Evolutionary conservation across 2,888 invertebrate genomes (phyloP), one percentile per base, ranked within the genome.

Genomic region (Harpalus rubripes): DNA sequence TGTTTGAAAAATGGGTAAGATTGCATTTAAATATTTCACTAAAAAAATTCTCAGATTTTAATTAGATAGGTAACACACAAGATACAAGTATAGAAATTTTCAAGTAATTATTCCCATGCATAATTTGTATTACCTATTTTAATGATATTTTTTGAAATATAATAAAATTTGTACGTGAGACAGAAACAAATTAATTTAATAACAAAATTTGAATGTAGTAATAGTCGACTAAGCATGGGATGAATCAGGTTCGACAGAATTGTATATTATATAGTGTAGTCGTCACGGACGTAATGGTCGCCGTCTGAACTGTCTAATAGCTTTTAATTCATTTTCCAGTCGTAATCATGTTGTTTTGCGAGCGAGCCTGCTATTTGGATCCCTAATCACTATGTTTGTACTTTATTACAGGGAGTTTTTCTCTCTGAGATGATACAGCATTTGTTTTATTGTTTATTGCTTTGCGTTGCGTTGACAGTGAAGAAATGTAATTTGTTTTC

Each of bases 401-500:
- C 74, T 83, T 83, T 83, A 83, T 83, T 83, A 83, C 83, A 41
- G 52, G 26, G 65, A 84, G 56, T 78, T 76, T 52, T 65, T 84
- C 52, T 84, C 63, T 22, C 61, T 22, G 39, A 58, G 41, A 68
- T 68, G 68, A 68, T 44, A 44, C 44, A 78, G 22, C 56, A 15
- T 56, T 78, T 63, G 59, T 41, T 80, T 80, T 61, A 59, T 61
- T 80, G 59, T 61, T 80, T 81, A 68, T 68, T 81, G 65, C 63
- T 65, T 32, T 65, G 81, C 41, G 78, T 65, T 65, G 68, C 44
- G 79, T 72, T 78, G 58, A 78, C 58, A 78, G 56, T 78, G 26
- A 78, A 56, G 32, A 32, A 78, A 78, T 58, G 32, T 78, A 58
- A 78, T 78, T 85, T 86, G 87, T 87, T 92, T 93, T 72, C 92